phyloP scores from a whole-genome alignment of 2,113 vertebrate species.

The Microcebus griseorufus region DNA sequence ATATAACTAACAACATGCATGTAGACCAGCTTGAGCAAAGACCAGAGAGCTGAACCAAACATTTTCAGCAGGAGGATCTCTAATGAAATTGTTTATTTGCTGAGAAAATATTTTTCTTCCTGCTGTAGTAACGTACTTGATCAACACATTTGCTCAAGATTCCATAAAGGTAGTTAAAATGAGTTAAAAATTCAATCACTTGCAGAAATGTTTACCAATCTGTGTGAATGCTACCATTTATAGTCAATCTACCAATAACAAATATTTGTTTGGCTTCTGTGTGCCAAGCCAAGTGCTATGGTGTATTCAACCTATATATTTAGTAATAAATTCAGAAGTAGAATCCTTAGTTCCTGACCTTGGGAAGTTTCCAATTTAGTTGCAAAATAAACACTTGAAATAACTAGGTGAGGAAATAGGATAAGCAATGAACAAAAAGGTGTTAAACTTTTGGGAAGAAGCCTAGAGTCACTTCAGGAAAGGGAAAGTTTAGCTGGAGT shows the following conservation, averaged over 20 bases:
- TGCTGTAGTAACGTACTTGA: neutral
- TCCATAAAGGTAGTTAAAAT: neutral
- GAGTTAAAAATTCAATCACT: neutral
- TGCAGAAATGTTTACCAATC: neutral
- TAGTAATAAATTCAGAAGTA: neutral
- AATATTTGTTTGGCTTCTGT: slow-evolving; percentile 22
- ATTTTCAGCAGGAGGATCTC: neutral
- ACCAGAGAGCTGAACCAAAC: neutral
- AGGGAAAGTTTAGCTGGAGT: neutral
- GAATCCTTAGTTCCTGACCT: neutral
- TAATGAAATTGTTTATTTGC: slow-evolving; percentile 22
- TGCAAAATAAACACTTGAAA: neutral
- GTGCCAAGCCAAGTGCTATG: neutral
- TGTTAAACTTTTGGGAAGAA: neutral
- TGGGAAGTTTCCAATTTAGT: neutral
- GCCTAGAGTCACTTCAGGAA: neutral
- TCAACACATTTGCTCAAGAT: neutral
- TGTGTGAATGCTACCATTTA: neutral
- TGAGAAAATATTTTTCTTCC: slow-evolving; percentile 14
- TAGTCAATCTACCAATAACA: neutral
- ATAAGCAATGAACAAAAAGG: neutral
- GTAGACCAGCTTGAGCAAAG: neutral
- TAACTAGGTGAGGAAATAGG: slow-evolving; percentile 11
- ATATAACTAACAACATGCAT: neutral
- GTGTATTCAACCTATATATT: neutral